Base-by-base conservation (phyloP, 1,140 invertebrate species). In the Dinothrombium tinctorium region DNA sequence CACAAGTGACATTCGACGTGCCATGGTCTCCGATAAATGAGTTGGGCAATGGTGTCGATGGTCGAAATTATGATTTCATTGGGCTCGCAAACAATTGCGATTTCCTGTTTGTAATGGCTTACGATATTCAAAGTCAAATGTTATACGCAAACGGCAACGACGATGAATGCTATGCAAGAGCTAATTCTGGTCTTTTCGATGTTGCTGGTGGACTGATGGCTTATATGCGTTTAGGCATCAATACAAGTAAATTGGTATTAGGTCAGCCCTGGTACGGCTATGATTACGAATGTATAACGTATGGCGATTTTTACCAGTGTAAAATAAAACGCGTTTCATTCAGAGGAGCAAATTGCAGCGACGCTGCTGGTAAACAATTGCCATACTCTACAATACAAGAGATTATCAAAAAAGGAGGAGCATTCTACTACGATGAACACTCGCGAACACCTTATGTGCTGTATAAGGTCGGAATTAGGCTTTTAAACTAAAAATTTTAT, bases 81-180 rank as follows among this genome's bases (percentile, higher is more conserved):
- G 50, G 41, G 14, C 42, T 64, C 11, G 48, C 55, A 4, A 37
- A 47, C 6, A 37, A 45, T 17, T 48, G 51, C 15, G 61, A 64
- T 47, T 53, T 59, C 38, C 47, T 62, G 25, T 61, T 63, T 54
- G 51, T 63, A 8, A 63, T 63, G 60, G 52, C 59, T 1, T 63
- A 62, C 47, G 61, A 64, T 48, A 54, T 59, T 46, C 54, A 56
- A 47, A 61, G 59, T 41, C 60, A 62, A 47, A 59, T 63, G 19
- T 48, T 49, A 40, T n/a, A 29, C 28, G 14, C 28, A 9, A 14
- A 29, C 9, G 55, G 39, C 9, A n/a, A n/a, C n/a, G n/a, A n/a
- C n/a, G 39, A 43, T 32, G 48, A 54, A 9, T 63, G 61, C 47
- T 37, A 55, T 17, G 60, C 60, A 17, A 48, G 50, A 19, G 47